Base-by-base conservation (phyloP, 2,113 vertebrate genomes). In the Sitta europaea region DNA sequence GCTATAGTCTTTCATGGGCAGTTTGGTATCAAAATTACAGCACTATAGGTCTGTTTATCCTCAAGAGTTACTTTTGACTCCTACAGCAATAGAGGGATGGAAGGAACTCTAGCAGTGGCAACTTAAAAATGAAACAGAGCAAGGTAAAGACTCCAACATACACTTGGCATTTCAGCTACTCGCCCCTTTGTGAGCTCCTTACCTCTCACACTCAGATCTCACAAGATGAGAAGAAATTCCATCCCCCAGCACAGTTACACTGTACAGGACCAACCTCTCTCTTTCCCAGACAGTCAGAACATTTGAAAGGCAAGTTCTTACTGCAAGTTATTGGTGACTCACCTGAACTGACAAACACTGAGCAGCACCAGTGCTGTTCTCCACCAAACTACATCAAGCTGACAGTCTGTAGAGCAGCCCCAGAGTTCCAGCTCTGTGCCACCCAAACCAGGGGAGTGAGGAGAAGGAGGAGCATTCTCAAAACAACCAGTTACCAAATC, bases 301-400 rank as follows among this genome's bases (percentile, higher is more conserved):
- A 90, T 74, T 86, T 94, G 76, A 96, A 94, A 97, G 63, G 86
- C 79, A 88, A 86, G 71, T 90, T 94, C 97, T 91, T 77, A 89
- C 66, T 93, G 51, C 43, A 94, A 96, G 68, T 83, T 68, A 63
- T 61, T 87, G 18, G 53, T 92, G 72, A 90, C 67, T 79, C 78
- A 80, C 87, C 40, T 45, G 85, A 90, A 77, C 82, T 77, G 90
- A 92, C 73, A 92, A 68, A 48, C 74, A 62, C 55, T 15, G 91
- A 92, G 80, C 48, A 85, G 75, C 76, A 70, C 38, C 92, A 89
- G 67, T 11, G 71, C 59, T 75, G 55, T 4, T 63, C 33, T 71
- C 23, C 65, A 76, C 33, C 78, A 31, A 45, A 58, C 35, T 12
- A 54, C 31, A 51, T 68, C 0, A 0, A 71, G 33, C 45, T 6